Conservation (phyloP, 2,797 vertebrate genomes). For the Octomys mimax region DNA sequence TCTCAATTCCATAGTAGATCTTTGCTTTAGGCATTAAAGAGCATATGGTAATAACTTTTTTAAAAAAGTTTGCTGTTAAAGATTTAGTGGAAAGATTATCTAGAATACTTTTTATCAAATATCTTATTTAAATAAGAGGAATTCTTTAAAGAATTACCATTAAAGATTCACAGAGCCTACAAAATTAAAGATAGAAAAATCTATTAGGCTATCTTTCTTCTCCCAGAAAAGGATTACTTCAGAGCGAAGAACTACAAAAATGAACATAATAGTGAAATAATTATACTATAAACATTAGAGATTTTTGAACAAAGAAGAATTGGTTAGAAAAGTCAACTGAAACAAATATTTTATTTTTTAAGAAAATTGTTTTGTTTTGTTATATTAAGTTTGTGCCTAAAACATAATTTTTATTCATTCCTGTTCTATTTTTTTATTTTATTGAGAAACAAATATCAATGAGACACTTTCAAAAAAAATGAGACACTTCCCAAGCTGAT, state of each 20-base stretch:
- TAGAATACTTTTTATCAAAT: conserved; percentile 84
- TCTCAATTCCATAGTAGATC: conserved; percentile 77
- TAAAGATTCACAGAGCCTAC: conserved; percentile 80
- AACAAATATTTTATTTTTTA: conserved; percentile 62
- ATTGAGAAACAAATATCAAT: no score
- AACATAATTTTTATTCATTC: background rate
- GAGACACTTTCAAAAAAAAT: no score
- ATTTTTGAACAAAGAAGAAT: background rate
- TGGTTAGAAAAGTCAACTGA: conserved; percentile 59
- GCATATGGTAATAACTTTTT: conserved; percentile 83
- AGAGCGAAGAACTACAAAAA: conserved; percentile 68
- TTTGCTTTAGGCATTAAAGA: conserved; percentile 84
- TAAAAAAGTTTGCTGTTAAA: conserved; percentile 80
- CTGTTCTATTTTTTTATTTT: no score
- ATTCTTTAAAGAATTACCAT: conserved; percentile 82
- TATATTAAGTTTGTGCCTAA: conserved; percentile 32
- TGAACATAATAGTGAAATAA: conserved; percentile 72
- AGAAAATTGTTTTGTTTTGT: conserved; percentile 15
- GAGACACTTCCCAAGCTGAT: no score
- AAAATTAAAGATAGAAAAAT: conserved; percentile 82
- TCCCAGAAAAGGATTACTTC: conserved; percentile 75
- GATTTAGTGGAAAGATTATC: conserved; percentile 84
- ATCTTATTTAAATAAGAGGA: conserved; percentile 84
- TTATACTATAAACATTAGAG: conserved; percentile 62
- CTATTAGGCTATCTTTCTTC: conserved; percentile 80